These are phyloP conservation scores for Diadromus collaris DNA, from an alignment of 2,888 invertebrate species.

Conservation along the genomic window DNA sequence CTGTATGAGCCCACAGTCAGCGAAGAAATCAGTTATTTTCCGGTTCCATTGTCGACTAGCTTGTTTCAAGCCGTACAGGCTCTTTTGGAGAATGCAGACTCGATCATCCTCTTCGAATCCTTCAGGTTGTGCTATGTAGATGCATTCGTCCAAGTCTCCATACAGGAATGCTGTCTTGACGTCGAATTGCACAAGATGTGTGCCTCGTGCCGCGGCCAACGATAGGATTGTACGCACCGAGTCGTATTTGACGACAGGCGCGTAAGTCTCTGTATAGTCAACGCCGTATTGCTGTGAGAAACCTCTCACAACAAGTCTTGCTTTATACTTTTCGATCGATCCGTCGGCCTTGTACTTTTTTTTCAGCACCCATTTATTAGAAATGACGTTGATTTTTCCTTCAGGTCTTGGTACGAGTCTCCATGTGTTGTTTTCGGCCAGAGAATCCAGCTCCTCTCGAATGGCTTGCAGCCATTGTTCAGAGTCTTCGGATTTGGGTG, in stretches of 20 bases:
- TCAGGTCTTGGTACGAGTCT: conserved; percentile 27
- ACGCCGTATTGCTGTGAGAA: conserved; percentile 61
- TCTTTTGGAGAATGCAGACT: neutral
- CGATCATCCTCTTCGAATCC: neutral
- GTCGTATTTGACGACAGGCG: conserved; percentile 59
- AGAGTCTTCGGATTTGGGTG: conserved; percentile 12
- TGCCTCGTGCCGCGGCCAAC: conserved; percentile 57
- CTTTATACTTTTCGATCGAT: conserved; percentile 38
- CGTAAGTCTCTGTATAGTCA: conserved; percentile 62
- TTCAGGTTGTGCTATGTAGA: conserved; percentile 58
- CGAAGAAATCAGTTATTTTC: neutral
- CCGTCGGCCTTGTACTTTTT: neutral
- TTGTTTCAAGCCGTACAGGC: neutral
- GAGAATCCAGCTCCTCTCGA: conserved; percentile 14
- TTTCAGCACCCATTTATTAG: conserved; percentile 30
- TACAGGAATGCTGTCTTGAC: conserved; percentile 68
- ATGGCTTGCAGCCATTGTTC: conserved; percentile 45
- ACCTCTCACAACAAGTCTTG: conserved; percentile 67
- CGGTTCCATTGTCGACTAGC: neutral
- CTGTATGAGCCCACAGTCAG: neutral
- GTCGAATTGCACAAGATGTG: conserved; percentile 66
- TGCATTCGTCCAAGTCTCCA: conserved; percentile 64
- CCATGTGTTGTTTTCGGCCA: conserved; percentile 7
- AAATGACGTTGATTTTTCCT: conserved; percentile 11
- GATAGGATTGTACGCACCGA: conserved; percentile 62